Evolutionary conservation across 2,113 vertebrate genomes (phyloP).

Genomic region (Platanista minor): DNA sequence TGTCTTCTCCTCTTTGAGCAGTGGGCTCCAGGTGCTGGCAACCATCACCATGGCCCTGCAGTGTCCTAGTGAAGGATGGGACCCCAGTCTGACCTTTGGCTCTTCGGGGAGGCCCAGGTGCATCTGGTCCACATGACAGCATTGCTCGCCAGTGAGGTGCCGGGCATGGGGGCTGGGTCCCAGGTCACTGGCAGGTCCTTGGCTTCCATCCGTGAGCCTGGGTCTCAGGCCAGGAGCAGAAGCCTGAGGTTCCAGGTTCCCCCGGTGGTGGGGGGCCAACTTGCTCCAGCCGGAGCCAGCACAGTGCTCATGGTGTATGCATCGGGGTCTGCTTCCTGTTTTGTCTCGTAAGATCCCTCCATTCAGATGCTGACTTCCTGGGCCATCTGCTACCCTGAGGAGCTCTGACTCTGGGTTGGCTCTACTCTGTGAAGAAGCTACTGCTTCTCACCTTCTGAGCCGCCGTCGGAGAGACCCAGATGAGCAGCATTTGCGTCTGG

Average conservation of each 20-base stretch:
- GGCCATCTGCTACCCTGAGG: not conserved
- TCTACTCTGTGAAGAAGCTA: fast-evolving
- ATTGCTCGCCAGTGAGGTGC: fast-evolving
- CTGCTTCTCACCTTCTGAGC: not conserved
- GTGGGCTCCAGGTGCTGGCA: too few relatives aligned
- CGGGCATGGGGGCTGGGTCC: fast-evolving
- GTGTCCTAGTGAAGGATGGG: not conserved
- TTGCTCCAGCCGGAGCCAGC: not conserved
- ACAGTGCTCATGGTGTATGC: fast-evolving
- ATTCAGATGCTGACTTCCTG: fast-evolving
- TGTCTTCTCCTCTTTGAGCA: not conserved
- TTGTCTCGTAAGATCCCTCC: not conserved
- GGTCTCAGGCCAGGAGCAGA: not conserved
- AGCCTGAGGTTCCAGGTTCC: fast-evolving
- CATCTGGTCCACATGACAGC: fast-evolving
- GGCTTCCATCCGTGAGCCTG: too few relatives aligned
- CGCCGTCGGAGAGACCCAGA: fast-evolving
- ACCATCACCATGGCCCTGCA: fast-evolving
- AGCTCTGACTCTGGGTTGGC: not conserved
- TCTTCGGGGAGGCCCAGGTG: not conserved
- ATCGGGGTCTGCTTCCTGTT: not conserved
- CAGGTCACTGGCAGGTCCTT: fast-evolving
- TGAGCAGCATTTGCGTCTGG: fast-evolving
- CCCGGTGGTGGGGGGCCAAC: fast-evolving
- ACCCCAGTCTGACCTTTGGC: too few relatives aligned